Percentiles rank a stretch among this genome's conserved stretches.
These are phyloP conservation scores for Pandemis cinnamomeana DNA, from an alignment of 2,888 invertebrate genomes.

Conservation along the genomic window DNA sequence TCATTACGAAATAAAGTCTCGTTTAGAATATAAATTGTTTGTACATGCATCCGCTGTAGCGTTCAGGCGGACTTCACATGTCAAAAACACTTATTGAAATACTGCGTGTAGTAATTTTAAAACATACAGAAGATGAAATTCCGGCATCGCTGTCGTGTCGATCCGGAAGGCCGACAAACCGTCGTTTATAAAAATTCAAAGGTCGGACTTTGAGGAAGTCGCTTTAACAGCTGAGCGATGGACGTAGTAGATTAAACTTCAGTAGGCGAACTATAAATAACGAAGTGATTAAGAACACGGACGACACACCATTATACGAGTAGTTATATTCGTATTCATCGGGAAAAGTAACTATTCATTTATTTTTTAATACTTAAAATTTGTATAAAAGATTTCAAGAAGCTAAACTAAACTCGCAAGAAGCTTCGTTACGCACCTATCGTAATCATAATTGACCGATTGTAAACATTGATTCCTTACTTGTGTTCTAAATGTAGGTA, in stretches of 20 bases:
- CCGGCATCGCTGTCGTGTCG: conserved; percentile 47
- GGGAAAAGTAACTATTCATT: too few relatives aligned
- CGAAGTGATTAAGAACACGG: background rate
- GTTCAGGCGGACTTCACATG: conserved; percentile 20
- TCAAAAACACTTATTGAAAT: conserved; percentile 36
- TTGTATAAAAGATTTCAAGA: too few relatives aligned
- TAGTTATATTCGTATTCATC: background rate
- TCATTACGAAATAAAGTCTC: conserved; percentile 9
- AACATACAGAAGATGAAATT: conserved; percentile 28
- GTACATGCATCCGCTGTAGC: conserved; percentile 12
- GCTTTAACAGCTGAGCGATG: conserved; percentile 40
- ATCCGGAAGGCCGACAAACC: conserved; percentile 59
- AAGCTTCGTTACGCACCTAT: too few relatives aligned
- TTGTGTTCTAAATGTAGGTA: too few relatives aligned
- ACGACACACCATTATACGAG: background rate
- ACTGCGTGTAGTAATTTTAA: conserved; percentile 23
- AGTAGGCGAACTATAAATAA: conserved; percentile 37
- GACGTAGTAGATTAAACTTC: conserved; percentile 27
- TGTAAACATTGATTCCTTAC: too few relatives aligned
- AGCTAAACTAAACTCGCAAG: too few relatives aligned
- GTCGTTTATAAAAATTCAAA: conserved; percentile 56
- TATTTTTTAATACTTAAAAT: too few relatives aligned
- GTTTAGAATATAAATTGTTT: conserved; percentile 20
- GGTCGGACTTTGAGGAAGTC: conserved; percentile 49
- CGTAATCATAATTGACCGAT: too few relatives aligned